Evolutionary conservation across 2,113 vertebrate genomes (phyloP), one percentile per base, ranked within the genome.

Genomic region (Tetrao urogallus): DNA sequence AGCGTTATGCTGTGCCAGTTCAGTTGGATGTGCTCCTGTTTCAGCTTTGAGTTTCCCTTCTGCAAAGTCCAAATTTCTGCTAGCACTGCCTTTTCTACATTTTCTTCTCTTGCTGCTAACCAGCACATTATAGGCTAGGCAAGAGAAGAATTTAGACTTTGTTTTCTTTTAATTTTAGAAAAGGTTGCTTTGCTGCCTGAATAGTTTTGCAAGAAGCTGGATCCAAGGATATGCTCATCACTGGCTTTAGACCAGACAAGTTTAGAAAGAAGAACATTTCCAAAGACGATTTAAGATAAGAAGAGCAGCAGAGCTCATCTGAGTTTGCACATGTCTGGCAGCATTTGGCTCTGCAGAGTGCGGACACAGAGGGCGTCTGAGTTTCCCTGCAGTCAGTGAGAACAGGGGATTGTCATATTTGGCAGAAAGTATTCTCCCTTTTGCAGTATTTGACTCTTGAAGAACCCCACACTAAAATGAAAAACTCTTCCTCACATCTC

Each of bases 401-500:
- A 90, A 75, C 36, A 84, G 67, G 71, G 18, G 42, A 57, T 61
- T 54, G 8, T 81, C 24, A 11, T 45, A 91, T 27, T 75, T 74
- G 43, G 40, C 38, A 93, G 88, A 90, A 93, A 86, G 57, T 45
- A 65, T 52, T 93, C 40, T 66, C 15, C 38, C 8, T 87, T 91
- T 79, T 63, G 50, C 87, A 94, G 56, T 43, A 57, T 72, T 36
- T 65, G 48, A 32, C 71, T 84, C 71, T 61, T 79, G 67, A 79
- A 58, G 83, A 78, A 43, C 14, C 8, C 27, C 16, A 60, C 0
- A 4, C 34, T 6, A 19, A 40, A 83, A 88, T 47, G 42, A 89
- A 82, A 58, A 88, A 64, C 75, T 92, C 82, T 89, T 87, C 25
- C 40, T 24, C 38, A 25, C 7, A 8, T 52, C 38, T 54, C 48